Evolutionary conservation across 2,888 invertebrate genomes (phyloP), one percentile per base, ranked within the genome.

Genomic region (Dasypolia templi): DNA sequence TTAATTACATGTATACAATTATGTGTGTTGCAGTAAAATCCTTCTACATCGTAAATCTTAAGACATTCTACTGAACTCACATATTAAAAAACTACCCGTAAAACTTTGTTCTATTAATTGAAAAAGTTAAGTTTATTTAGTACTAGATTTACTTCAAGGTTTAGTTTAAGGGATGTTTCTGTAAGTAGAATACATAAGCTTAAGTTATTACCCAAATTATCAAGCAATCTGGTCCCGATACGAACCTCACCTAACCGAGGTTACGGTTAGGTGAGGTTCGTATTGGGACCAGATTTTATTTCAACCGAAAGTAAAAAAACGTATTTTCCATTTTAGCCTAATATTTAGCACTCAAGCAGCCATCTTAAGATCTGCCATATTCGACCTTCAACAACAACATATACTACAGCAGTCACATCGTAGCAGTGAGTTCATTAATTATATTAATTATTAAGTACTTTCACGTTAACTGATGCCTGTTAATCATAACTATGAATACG

Each of bases 371-470:
- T 26, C 32, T 32, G 11, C 2, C 62, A 26, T 5, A n/a, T 22
- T 29, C 5, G 2, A 49, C 14, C 26, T 66, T 42, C 44, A 7
- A 14, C 55, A 29, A 14, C 55, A 29, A 42, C 51, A 19, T 35
- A 71, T 46, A 56, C n/a, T 26, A 39, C 44, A 35, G 65, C 64
- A 58, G 29, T 72, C 59, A 69, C 72, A 64, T 55, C 22, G 5
- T 29, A 58, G 56, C 53, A 56, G 29, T 51, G 35, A 39, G 58
- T 70, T 77, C 79, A 85, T 84, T 70, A 82, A 85, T 85, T 65
- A 59, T 77, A 85, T 84, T 70, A 82, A 85, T 85, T 65, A 59
- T 77, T 68, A 65, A 79, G 75, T 62, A 76, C 69, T 64, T 82
- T 70, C 76, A 66, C 68, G 80, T 61, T 59, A 71, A 84, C 79